A percentile compares a stretch with the other conserved stretches of the same genome.
phyloP scores from a whole-genome alignment of 30 jellyfish, hydroid and myxozoan species.

The Catostylus mosaicus region DNA sequence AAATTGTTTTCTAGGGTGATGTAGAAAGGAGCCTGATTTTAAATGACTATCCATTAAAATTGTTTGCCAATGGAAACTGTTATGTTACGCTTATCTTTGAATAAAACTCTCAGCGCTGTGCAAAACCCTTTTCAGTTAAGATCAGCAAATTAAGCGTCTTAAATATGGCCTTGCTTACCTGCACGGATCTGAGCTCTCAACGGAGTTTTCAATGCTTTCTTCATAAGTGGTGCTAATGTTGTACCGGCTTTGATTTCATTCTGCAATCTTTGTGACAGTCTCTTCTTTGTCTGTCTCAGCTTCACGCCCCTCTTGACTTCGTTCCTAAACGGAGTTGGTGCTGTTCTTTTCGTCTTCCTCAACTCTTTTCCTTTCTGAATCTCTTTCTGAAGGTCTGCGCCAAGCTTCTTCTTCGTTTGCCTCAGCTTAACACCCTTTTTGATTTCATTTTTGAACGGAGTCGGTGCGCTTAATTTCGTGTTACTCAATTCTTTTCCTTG shows the following conservation, averaged over 20 bases:
- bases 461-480: conserved; percentile 67
- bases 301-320: conserved; percentile 55
- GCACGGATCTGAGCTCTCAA: conserved; percentile 58
- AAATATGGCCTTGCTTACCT: conserved; percentile 52
- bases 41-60: no score
- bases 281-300: conserved; percentile 63
- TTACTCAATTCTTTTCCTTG: conserved; percentile 28
- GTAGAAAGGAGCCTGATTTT: no score
- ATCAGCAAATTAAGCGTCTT: no score
- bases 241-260: conserved; percentile 61
- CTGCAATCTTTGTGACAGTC: conserved; percentile 40
- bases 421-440: conserved; percentile 47
- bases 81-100: no score
- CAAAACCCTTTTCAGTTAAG: no score
- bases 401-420: conserved; percentile 42
- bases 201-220: conserved; percentile 74
- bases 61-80: no score
- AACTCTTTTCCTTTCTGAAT: conserved; percentile 35
- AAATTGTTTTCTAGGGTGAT: no score
- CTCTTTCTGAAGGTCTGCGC: conserved; percentile 33
- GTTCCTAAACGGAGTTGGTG: conserved; percentile 62
- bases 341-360: conserved; percentile 37
- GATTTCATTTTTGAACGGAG: conserved; percentile 80
- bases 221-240: conserved; percentile 32
- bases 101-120: no score